These are phyloP conservation scores for Sparus aurata DNA, from an alignment of 2,797 vertebrate species.

Conservation along the genomic window DNA sequence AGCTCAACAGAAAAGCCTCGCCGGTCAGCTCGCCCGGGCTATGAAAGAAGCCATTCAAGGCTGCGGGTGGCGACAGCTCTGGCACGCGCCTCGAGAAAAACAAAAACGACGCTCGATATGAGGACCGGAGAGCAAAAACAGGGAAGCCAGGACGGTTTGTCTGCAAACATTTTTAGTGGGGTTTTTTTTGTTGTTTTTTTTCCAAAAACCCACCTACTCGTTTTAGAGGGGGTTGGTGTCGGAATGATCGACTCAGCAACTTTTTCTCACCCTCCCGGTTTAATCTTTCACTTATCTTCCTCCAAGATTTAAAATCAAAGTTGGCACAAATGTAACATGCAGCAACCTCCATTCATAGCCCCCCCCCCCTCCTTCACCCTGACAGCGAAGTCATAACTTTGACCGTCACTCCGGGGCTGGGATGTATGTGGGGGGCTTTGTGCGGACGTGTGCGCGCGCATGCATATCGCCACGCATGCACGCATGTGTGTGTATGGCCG, in stretches of 20 bases:
- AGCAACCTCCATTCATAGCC: not conserved
- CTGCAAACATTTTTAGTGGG: constrained; percentile 68
- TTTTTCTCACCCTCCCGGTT: constrained; percentile 3
- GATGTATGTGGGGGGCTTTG: constrained; percentile 18
- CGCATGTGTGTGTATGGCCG: constrained; percentile 27
- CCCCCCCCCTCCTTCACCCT: not conserved
- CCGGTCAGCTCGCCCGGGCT: constrained; percentile 58
- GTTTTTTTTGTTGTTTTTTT: constrained; percentile 29
- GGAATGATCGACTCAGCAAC: constrained; percentile 63
- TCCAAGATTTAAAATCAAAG: constrained; percentile 7
- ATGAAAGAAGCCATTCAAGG: constrained; percentile 82
- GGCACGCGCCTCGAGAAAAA: constrained; percentile 72
- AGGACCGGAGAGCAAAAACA: constrained; percentile 75
- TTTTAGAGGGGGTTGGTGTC: constrained; percentile 3
- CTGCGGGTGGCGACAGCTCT: constrained; percentile 79
- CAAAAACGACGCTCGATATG: constrained; percentile 68
- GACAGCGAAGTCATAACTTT: not conserved
- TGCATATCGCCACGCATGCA: not conserved
- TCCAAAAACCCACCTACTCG: constrained; percentile 41
- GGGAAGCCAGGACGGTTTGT: constrained; percentile 73
- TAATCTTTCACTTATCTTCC: constrained; percentile 10
- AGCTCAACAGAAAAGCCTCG: constrained; percentile 41
- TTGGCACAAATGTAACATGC: constrained; percentile 8
- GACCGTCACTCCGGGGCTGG: not conserved
- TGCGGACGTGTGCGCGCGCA: not conserved